Conservation (phyloP, 2,113 vertebrate genomes). For the Prionailurus viverrinus region DNA sequence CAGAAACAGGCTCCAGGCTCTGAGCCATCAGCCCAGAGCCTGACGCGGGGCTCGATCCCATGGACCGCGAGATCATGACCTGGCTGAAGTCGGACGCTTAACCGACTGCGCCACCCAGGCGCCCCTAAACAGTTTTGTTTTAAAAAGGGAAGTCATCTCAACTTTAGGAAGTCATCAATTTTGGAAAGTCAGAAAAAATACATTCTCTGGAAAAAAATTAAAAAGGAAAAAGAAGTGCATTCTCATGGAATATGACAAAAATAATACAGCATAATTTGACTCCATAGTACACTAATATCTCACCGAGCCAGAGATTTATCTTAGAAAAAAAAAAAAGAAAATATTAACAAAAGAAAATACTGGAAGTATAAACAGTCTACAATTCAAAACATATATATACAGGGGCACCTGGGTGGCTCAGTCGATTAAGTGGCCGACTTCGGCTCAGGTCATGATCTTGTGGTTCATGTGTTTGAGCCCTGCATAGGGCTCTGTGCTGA, state of each 20-base stretch:
- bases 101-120: no score
- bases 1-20: no score
- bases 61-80: no score
- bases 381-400: not conserved
- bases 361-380: not conserved
- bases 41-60: no score
- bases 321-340: constrained; percentile 26
- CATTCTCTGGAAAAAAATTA: not conserved
- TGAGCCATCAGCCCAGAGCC: no score
- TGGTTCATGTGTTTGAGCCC: no score
- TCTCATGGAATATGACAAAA: constrained; percentile 34
- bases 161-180: constrained; percentile 47
- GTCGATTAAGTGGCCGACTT: no score
- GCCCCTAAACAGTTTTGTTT: not conserved
- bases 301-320: not conserved
- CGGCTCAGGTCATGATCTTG: no score
- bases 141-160: constrained; percentile 62
- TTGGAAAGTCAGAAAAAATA: constrained; percentile 28
- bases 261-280: constrained; percentile 9
- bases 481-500: no score
- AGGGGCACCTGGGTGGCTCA: no score
- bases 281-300: constrained; percentile 19
- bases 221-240: not conserved
- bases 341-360: constrained; percentile 30
- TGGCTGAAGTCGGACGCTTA: no score